A percentile compares a stretch with the other conserved stretches of the same genome.
These are phyloP conservation scores for Poeciliopsis turrubarensis DNA, from an alignment of 2,113 vertebrate species.

Conservation along the genomic window DNA sequence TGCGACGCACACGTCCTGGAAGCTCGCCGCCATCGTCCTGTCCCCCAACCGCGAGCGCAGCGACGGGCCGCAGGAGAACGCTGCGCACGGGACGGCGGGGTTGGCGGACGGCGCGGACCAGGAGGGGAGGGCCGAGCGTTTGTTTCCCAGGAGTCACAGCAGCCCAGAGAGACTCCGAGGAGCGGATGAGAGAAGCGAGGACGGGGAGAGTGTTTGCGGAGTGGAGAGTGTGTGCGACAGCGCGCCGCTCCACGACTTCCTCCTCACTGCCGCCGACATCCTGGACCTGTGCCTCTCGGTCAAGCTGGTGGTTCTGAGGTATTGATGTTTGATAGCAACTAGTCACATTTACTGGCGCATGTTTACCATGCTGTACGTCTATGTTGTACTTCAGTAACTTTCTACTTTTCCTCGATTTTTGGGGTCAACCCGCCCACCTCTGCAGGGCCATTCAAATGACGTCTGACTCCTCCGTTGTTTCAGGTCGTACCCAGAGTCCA, in stretches of 20 bases:
- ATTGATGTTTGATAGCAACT: background rate
- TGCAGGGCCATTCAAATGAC: background rate
- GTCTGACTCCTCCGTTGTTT: background rate
- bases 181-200: conserved; percentile 87
- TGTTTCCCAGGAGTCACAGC: conserved; percentile 82
- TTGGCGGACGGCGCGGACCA: conserved; percentile 8
- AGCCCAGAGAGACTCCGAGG: conserved; percentile 84
- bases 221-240: conserved; percentile 89
- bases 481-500: conserved; percentile 89
- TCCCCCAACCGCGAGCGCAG: conserved; percentile 81
- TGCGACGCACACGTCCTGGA: conserved; percentile 95
- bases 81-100: background rate
- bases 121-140: conserved; percentile 68
- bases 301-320: conserved; percentile 91
- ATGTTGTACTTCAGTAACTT: too few relatives aligned
- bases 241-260: conserved; percentile 90
- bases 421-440: too few relatives aligned
- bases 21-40: conserved; percentile 90
- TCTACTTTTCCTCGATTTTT: too few relatives aligned
- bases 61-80: conserved; percentile 33
- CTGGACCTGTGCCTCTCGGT: conserved; percentile 87
- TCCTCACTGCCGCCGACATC: conserved; percentile 92
- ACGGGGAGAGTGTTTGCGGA: conserved; percentile 87
- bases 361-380: too few relatives aligned
- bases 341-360: too few relatives aligned